These are phyloP conservation scores for Alfaro cultratus DNA, from an alignment of 2,797 vertebrate genomes.

Conservation along the genomic window DNA sequence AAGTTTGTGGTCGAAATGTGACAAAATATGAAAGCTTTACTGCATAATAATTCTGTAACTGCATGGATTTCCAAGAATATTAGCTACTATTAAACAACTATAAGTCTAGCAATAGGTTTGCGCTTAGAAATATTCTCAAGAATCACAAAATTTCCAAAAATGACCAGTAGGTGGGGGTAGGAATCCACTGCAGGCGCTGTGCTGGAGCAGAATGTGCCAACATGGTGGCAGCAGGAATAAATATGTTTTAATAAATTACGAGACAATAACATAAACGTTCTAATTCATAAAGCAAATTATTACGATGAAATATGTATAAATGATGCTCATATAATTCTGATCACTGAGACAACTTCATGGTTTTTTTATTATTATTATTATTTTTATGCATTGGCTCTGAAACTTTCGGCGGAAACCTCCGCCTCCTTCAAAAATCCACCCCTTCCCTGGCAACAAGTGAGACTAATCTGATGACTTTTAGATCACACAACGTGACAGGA, in stretches of 20 bases:
- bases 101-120: background rate
- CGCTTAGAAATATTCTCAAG: background rate
- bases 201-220: background rate
- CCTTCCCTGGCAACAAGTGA: constrained; percentile 1
- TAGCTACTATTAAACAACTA: background rate
- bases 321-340: background rate
- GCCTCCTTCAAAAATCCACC: constrained; percentile 3
- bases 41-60: background rate
- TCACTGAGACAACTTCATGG: background rate
- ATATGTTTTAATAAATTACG: background rate
- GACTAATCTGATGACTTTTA: constrained; percentile 33
- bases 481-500: constrained; percentile 39
- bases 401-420: background rate
- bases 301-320: background rate
- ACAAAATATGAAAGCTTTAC: background rate
- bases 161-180: constrained; percentile 76
- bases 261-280: background rate
- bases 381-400: background rate
- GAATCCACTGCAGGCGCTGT: constrained; percentile 46
- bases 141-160: background rate
- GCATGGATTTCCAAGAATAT: background rate
- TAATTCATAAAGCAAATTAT: background rate
- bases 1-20: background rate
- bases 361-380: background rate
- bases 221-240: background rate